These are phyloP conservation scores for Hippocampus barbouri DNA, from an alignment of 2,113 vertebrate genomes.

Conservation along the genomic window DNA sequence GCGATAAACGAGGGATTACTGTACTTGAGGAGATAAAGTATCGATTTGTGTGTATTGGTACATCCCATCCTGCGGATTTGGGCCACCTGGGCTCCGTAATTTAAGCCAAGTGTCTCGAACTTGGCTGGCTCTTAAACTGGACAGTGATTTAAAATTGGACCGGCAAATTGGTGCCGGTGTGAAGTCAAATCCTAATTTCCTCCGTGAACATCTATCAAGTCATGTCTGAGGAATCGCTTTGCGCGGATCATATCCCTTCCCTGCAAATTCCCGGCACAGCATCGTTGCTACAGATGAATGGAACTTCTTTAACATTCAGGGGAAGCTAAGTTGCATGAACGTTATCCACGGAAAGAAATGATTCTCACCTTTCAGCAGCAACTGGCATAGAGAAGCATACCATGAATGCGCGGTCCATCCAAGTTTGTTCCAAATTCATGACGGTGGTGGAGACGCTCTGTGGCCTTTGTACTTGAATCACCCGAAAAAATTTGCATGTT, in stretches of 20 bases:
- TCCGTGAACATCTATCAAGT: no score
- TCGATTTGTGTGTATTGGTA: no score
- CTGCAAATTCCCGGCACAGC: background rate
- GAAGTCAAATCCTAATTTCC: no score
- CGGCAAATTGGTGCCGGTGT: no score
- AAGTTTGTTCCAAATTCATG: background rate
- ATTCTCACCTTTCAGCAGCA: background rate
- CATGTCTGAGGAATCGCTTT: background rate
- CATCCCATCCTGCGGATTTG: no score
- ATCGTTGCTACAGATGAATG: background rate
- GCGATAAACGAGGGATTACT: no score
- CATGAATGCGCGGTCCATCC: background rate
- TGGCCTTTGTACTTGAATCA: background rate
- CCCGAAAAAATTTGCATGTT: background rate
- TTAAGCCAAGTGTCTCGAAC: no score
- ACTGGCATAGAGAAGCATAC: background rate
- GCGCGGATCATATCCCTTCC: background rate
- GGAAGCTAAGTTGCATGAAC: background rate
- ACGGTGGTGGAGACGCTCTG: background rate
- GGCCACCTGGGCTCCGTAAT: no score
- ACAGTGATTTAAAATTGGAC: no score
- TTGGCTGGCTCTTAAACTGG: no score
- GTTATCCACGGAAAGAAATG: background rate
- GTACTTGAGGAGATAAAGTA: no score
- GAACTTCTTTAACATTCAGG: background rate